phyloP scores from a whole-genome alignment of 2,797 vertebrate genomes.

The Gallirallus australis region DNA sequence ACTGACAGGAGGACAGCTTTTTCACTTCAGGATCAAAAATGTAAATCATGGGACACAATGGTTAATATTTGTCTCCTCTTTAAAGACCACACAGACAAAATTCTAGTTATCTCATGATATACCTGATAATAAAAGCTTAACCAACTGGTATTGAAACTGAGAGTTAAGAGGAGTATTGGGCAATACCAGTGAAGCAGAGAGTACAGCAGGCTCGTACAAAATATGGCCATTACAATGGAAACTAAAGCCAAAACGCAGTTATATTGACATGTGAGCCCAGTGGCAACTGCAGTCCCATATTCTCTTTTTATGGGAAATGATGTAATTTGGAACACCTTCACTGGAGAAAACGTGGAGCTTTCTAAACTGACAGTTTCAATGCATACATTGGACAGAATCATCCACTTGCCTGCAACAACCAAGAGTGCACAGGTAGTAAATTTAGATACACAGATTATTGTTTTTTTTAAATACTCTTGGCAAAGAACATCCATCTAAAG shows the following conservation, averaged over 20 bases:
- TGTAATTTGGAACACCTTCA: not conserved
- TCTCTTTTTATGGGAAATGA: conserved; percentile 25
- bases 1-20: not conserved
- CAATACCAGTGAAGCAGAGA: not conserved
- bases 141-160: not conserved
- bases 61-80: not conserved
- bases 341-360: not conserved
- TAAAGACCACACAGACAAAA: not conserved
- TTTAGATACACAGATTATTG: not conserved
- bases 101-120: fast-evolving
- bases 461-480: not conserved
- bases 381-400: not conserved
- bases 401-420: not conserved
- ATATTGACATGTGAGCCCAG: not conserved
- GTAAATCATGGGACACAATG: not conserved
- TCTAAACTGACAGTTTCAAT: conserved; percentile 6
- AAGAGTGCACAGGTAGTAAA: not conserved
- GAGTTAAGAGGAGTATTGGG: not conserved
- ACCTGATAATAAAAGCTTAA: not conserved
- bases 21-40: not conserved
- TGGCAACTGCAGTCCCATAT: not conserved
- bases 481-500: not conserved
- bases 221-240: not conserved
- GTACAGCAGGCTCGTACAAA: not conserved
- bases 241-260: not conserved